Conservation (phyloP, 2,113 vertebrate species). For the Thalassarche chlororhynchos region DNA sequence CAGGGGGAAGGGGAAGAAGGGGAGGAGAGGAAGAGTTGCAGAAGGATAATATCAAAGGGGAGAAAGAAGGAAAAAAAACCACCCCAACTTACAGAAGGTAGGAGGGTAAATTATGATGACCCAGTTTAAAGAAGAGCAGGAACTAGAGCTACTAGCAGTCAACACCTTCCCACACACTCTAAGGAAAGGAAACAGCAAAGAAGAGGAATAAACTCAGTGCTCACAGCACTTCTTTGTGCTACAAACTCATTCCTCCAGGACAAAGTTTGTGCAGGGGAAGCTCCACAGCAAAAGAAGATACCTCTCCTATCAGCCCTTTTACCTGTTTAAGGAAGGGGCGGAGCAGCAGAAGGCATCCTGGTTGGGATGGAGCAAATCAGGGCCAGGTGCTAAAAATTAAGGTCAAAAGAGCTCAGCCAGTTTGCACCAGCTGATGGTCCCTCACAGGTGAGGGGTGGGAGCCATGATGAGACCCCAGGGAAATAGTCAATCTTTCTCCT, state of each 20-base stretch:
- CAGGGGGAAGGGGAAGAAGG: background rate
- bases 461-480: no score
- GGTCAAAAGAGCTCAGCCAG: background rate
- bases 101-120: conserved; percentile 28
- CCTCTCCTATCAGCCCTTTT: background rate
- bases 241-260: background rate
- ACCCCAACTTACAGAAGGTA: background rate
- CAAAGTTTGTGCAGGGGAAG: rapidly evolving
- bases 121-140: conserved; percentile 46
- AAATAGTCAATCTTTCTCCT: background rate
- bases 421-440: background rate
- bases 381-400: background rate
- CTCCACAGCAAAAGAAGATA: rapidly evolving
- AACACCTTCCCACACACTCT: conserved; percentile 20
- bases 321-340: no score
- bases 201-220: background rate
- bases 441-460: background rate
- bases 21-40: background rate
- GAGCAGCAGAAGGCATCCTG: background rate
- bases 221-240: background rate
- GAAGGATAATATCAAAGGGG: background rate
- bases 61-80: background rate
- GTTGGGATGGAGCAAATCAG: background rate
- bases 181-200: background rate
- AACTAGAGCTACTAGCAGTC: conserved; percentile 38